phyloP scores from a whole-genome alignment of 2,113 vertebrate species.

The Myotis yumanensis region DNA sequence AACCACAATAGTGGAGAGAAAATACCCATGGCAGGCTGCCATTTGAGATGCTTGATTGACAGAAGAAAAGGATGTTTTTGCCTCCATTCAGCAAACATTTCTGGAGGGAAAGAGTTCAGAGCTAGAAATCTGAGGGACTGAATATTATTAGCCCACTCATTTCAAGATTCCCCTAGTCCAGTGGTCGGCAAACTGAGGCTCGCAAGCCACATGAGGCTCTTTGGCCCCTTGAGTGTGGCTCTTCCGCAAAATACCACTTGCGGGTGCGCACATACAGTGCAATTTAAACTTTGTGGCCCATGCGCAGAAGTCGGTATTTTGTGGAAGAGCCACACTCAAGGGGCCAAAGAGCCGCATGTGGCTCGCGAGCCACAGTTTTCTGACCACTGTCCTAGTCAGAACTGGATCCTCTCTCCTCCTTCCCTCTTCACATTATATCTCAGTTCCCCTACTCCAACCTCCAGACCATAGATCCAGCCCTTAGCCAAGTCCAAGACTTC shows the following conservation, averaged over 20 bases:
- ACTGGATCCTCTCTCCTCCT: neutral
- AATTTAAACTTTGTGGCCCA: too few species aligned
- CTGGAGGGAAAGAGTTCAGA: neutral
- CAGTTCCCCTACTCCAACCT: neutral
- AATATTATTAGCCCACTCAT: neutral
- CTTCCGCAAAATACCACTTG: too few species aligned
- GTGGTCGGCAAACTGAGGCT: too few species aligned
- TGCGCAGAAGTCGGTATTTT: too few species aligned
- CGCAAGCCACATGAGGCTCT: too few species aligned
- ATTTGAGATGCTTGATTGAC: slow-evolving; percentile 15
- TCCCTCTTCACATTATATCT: neutral
- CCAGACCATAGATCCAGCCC: neutral
- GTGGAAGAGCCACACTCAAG: too few species aligned
- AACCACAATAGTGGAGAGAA: neutral
- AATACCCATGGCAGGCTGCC: slow-evolving; percentile 11
- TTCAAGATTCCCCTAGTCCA: neutral
- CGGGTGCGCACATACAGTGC: too few species aligned
- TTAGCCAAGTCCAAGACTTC: neutral
- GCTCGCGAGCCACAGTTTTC: too few species aligned
- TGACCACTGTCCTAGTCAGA: neutral
- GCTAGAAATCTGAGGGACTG: neutral
- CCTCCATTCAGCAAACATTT: neutral
- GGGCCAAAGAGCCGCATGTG: too few species aligned
- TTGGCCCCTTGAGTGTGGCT: too few species aligned
- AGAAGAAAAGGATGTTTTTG: neutral